Percentiles rank a stretch among this genome's conserved stretches.
Evolutionary conservation across 2,113 vertebrate genomes (phyloP).

Genomic region (Upupa epops): DNA sequence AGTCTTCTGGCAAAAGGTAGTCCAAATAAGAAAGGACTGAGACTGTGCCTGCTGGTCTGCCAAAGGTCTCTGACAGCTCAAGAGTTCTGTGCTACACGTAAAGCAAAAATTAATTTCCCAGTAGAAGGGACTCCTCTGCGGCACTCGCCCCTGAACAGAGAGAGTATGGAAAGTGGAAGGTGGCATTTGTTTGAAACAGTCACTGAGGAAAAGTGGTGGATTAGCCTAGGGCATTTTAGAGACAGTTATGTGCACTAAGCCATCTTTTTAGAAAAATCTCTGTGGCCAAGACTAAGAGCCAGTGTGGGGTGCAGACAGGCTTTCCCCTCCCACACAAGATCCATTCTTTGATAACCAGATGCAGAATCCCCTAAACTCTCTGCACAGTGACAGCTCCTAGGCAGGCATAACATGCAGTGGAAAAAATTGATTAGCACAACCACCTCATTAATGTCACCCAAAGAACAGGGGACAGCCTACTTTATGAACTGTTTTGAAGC

Average conservation of each 20-base stretch:
- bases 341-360: constrained; percentile 23
- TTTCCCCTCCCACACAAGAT: constrained; percentile 62
- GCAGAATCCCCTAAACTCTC: constrained; percentile 47
- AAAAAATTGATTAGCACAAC: constrained; percentile 20
- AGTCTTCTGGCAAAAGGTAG: background rate
- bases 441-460: background rate
- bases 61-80: background rate
- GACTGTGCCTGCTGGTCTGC: background rate
- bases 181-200: background rate
- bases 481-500: background rate
- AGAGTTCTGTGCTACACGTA: fast-evolving
- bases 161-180: background rate
- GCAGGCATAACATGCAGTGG: background rate
- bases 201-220: background rate
- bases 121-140: background rate
- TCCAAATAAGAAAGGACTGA: background rate
- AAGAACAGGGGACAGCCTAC: background rate
- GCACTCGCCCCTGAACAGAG: background rate
- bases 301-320: constrained; percentile 13
- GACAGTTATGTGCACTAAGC: background rate
- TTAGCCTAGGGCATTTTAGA: background rate
- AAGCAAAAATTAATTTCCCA: background rate
- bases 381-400: background rate
- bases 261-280: background rate
- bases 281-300: background rate